Percentiles rank a stretch among this genome's conserved stretches.
Evolutionary conservation across 2,888 invertebrate genomes (phyloP).

Genomic region (Apodemia mormo): DNA sequence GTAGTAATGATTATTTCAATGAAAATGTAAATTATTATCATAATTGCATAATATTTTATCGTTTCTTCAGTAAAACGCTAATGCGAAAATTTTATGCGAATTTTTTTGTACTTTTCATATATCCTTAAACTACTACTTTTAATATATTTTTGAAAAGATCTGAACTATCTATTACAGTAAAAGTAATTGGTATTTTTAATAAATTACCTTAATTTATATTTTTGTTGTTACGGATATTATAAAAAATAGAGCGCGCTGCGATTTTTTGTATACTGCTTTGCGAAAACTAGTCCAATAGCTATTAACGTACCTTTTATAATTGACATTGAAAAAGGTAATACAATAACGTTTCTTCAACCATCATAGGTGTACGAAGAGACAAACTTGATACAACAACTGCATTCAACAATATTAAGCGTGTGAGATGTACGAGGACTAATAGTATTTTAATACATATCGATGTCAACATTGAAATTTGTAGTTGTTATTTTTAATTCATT

Average conservation of each 20-base stretch:
- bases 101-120: constrained; percentile 34
- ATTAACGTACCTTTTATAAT: constrained; percentile 62
- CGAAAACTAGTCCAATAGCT: constrained; percentile 54
- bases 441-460: background rate
- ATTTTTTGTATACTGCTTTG: constrained; percentile 55
- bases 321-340: constrained; percentile 34
- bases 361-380: constrained; percentile 32
- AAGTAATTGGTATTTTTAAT: background rate
- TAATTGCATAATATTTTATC: constrained; percentile 25
- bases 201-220: background rate
- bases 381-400: constrained; percentile 22
- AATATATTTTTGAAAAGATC: background rate
- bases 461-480: background rate
- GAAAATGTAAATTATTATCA: constrained; percentile 23
- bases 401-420: background rate
- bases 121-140: background rate
- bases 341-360: constrained; percentile 32
- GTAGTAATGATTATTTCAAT: constrained; percentile 44
- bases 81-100: constrained; percentile 62
- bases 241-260: constrained; percentile 50
- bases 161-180: background rate
- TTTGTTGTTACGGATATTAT: background rate
- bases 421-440: background rate
- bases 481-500: background rate
- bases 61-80: constrained; percentile 41